Percentiles rank a stretch among this genome's conserved stretches.
Evolutionary conservation across 2,797 vertebrate species (phyloP).

Genomic region (Rallus crepitans): DNA sequence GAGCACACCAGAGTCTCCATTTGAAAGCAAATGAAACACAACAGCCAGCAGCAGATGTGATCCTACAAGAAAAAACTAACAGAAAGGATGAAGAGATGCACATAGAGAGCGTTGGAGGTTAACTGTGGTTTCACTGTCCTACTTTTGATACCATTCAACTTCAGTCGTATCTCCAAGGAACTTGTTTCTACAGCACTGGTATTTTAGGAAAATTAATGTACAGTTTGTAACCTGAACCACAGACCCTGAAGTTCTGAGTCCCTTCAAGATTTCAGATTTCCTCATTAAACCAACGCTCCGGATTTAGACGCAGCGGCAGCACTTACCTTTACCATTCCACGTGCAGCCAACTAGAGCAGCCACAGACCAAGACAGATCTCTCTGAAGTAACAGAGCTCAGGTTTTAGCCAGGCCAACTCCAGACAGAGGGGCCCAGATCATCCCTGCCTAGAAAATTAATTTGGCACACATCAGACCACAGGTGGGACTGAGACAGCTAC

Average conservation of each 20-base stretch:
- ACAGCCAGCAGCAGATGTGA: neutral
- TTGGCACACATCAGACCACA: neutral
- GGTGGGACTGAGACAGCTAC: neutral
- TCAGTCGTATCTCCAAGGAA: neutral
- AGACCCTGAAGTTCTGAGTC: neutral
- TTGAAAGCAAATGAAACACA: neutral
- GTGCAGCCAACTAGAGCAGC: neutral
- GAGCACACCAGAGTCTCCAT: rapidly evolving
- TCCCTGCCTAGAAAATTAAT: neutral
- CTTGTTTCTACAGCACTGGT: neutral
- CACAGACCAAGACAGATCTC: neutral
- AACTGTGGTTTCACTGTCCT: neutral
- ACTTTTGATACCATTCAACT: neutral
- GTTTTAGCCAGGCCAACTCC: neutral
- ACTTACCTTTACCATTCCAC: rapidly evolving
- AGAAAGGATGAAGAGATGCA: neutral
- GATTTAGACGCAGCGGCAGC: neutral
- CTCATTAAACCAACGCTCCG: neutral
- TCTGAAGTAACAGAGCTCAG: neutral
- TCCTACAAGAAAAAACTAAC: neutral
- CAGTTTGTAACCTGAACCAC: neutral
- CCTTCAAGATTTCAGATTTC: neutral
- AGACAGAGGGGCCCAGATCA: neutral
- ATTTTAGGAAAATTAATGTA: neutral
- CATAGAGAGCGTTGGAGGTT: neutral